A percentile compares a stretch with the other conserved stretches of the same genome.
Evolutionary conservation across 2,888 invertebrate genomes (phyloP).

Genomic region (Agonopterix arenella): DNA sequence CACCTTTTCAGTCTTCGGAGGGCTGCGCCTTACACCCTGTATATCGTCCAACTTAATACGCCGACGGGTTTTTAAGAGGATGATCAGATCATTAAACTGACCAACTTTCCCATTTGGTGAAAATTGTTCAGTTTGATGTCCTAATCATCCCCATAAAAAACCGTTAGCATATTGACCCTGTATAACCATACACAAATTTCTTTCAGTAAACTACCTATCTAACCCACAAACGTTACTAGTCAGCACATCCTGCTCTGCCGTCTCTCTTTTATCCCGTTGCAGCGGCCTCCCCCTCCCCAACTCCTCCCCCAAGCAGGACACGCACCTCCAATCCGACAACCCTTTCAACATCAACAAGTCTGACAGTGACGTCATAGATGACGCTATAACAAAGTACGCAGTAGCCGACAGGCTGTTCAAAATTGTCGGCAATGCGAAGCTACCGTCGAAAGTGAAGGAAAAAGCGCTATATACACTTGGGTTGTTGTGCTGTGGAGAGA

Average conservation of each 20-base stretch:
- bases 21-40: too few relatives aligned
- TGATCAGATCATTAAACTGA: too few relatives aligned
- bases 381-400: conserved; percentile 79
- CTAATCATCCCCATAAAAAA: too few relatives aligned
- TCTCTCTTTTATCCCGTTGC: conserved; percentile 83
- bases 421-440: conserved; percentile 83
- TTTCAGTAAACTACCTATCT: conserved; percentile 80
- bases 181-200: background rate
- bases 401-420: conserved; percentile 83
- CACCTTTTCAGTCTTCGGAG: too few relatives aligned
- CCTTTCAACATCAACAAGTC: conserved; percentile 49
- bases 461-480: conserved; percentile 87
- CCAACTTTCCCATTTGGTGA: too few relatives aligned
- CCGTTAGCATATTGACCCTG: background rate
- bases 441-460: conserved; percentile 84
- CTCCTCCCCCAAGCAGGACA: conserved; percentile 51
- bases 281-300: conserved; percentile 81
- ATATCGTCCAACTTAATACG: too few relatives aligned
- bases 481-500: conserved; percentile 88
- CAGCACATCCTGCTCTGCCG: conserved; percentile 82
- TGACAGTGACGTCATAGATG: conserved; percentile 25
- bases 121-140: too few relatives aligned
- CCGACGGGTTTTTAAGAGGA: too few relatives aligned
- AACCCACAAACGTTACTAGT: conserved; percentile 79
- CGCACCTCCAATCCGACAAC: conserved; percentile 44